Percentiles rank a stretch among this genome's conserved stretches.
These are phyloP conservation scores for Tipula lateralis DNA, from an alignment of 2,888 invertebrate genomes.

Conservation along the genomic window DNA sequence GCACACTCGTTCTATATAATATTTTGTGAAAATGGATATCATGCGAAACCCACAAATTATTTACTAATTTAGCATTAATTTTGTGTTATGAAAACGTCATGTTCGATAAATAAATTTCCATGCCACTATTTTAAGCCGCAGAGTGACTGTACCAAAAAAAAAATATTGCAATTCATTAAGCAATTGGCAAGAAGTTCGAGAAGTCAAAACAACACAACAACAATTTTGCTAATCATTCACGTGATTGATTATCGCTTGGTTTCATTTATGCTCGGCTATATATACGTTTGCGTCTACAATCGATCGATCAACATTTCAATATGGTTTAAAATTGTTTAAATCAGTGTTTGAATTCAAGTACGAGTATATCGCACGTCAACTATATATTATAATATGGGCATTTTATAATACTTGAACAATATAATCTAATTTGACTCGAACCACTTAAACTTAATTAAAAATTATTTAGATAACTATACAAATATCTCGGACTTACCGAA, in stretches of 20 bases:
- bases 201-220: not conserved
- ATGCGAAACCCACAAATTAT: not conserved
- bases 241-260: not conserved
- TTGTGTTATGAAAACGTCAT: not conserved
- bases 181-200: not conserved
- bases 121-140: not conserved
- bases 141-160: not conserved
- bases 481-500: slow-evolving; percentile 34
- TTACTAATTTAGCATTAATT: not conserved
- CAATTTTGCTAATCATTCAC: not conserved
- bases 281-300: not conserved
- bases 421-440: not conserved
- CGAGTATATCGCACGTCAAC: not conserved
- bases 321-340: not conserved
- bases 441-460: not conserved
- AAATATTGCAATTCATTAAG: not conserved
- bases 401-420: not conserved
- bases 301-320: not conserved
- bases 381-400: not conserved
- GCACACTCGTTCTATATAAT: not conserved
- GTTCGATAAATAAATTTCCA: not conserved
- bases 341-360: not conserved
- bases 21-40: not conserved
- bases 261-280: too few relatives aligned
- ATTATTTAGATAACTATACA: not conserved